A percentile compares a stretch with the other conserved stretches of the same genome.
Conservation (phyloP, 1,140 invertebrate genomes). For the Hydropsyche tenuis region DNA sequence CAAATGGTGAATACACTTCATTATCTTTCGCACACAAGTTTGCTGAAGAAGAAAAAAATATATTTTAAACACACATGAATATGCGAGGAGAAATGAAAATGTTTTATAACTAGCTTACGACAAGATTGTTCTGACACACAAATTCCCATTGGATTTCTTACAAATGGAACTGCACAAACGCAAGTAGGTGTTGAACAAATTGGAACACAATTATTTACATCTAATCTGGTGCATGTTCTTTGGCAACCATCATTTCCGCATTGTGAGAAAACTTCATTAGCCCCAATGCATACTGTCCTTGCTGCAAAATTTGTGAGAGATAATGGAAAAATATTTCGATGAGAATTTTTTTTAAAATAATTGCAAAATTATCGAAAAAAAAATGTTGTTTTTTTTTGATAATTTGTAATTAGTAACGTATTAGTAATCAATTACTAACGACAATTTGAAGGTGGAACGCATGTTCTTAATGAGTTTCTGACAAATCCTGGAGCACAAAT, state of each 20-base stretch:
- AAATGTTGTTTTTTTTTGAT: no score
- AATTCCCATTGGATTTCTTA: neutral
- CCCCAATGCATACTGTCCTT: neutral
- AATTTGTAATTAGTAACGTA: no score
- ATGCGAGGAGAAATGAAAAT: neutral
- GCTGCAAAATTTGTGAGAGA: no score
- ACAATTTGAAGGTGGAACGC: neutral
- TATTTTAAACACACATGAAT: no score
- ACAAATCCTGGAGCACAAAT: conserved; percentile 24
- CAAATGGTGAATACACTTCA: neutral
- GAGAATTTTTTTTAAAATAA: no score
- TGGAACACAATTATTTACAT: neutral
- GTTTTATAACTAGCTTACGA: neutral
- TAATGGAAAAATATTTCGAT: no score
- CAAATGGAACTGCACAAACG: neutral
- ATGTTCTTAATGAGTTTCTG: neutral
- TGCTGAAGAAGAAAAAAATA: neutral
- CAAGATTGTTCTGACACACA: neutral
- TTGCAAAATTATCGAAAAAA: no score
- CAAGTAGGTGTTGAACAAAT: neutral
- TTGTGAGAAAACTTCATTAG: neutral
- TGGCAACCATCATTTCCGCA: conserved; percentile 20
- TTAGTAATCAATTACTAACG: neutral
- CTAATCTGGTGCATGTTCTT: neutral
- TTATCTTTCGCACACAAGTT: neutral